Evolutionary conservation across 35 echinoderm and acorn worm species (phyloP).

Genomic region (Strongylocentrotus purpuratus): DNA sequence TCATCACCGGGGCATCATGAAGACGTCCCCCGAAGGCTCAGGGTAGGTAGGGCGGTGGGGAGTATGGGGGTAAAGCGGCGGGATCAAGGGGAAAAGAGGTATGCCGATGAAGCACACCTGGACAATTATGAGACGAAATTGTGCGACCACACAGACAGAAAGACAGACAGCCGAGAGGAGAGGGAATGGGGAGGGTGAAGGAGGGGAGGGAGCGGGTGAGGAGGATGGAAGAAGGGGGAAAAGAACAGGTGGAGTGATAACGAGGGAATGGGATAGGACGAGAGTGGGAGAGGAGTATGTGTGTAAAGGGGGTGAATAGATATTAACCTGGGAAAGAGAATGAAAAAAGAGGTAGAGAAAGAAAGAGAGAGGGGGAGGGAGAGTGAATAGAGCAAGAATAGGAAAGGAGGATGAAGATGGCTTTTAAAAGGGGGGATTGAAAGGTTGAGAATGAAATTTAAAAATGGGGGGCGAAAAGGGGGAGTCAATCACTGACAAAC

Average conservation of each 20-base stretch:
- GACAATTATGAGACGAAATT: constrained; percentile 40
- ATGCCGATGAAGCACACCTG: constrained; percentile 24
- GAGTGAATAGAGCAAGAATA: neutral
- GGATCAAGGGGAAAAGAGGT: neutral
- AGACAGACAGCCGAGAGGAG: neutral
- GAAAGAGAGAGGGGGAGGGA: neutral
- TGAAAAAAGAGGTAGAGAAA: neutral
- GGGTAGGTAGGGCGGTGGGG: neutral
- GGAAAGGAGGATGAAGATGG: neutral
- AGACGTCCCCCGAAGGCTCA: neutral
- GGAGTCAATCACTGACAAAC: no score
- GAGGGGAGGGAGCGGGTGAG: neutral
- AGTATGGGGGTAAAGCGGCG: constrained; percentile 7
- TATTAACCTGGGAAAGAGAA: no score
- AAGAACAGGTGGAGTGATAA: neutral
- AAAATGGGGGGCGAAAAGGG: no score
- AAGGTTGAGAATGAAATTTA: neutral
- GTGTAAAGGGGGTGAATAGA: neutral
- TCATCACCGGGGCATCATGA: neutral
- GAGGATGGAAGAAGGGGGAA: neutral
- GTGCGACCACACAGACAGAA: constrained; percentile 41
- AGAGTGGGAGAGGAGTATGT: neutral
- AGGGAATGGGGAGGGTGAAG: neutral
- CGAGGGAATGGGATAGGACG: neutral
- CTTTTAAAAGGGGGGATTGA: neutral